Evolutionary conservation across 2,797 vertebrate genomes (phyloP), one percentile per base, ranked within the genome.

Genomic region (Naso thynnoides): DNA sequence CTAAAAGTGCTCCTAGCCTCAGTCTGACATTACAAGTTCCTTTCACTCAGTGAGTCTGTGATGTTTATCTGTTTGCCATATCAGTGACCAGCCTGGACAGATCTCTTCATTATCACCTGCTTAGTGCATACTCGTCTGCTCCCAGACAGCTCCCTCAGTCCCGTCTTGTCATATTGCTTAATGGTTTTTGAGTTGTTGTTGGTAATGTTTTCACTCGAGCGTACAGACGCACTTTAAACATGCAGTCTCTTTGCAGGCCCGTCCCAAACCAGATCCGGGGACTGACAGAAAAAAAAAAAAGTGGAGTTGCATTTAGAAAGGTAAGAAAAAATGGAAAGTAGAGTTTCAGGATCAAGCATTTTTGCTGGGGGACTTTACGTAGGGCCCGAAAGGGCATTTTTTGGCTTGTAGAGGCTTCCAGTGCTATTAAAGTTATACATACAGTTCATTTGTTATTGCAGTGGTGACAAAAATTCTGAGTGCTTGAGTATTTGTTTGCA

Each of bases 1-100:
- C 18, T 19, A 6, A 79, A 89, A 82, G 26, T 71, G 86, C 89
- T 84, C 26, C 48, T 2, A 85, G 87, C 84, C 39, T 81, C 65
- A 38, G 7, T 81, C 78, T 92, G 91, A 90, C 89, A 83, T 79
- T 68, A 75, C 73, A 84, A 79, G 85, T 92, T 91, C 87, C 77
- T 90, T 86, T 83, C 77, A 59, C 76, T 69, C 57, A 71, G 53
- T 82, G 76, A 73, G 65, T 78, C 52, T 91, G 82, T 90, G 89
- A 90, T 90, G 89, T 93, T 93, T 91, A 92, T 93, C 89, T 88
- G 84, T 91, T 89, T 84, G 83, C 76, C 71, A 78, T 91, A 89
- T 90, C 85, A 87, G 81, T 88, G 89, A 90, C 90, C 86, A 70
- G 92, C 87, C 88, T 75, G 76, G 85, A 89, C 89, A 90, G 87